Base-by-base conservation (phyloP, 2,113 vertebrate species). In the Stomatorhinus ivindoensis region DNA sequence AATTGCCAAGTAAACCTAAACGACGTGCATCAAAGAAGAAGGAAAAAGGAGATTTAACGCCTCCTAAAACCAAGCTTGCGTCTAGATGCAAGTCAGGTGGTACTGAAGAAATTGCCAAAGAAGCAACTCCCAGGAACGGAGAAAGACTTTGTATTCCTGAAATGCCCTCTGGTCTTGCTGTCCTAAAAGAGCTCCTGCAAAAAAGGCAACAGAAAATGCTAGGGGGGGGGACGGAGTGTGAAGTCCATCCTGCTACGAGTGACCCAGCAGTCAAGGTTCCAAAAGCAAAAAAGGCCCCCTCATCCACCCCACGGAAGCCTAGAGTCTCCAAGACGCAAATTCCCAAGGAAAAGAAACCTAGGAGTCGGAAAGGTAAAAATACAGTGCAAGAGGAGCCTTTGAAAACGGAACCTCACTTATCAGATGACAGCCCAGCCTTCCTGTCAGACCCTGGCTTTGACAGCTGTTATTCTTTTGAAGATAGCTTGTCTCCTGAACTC, bases 381-480 rank as follows among this genome's bases (percentile, higher is more conserved):
- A 90, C 94, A 82, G 96, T 96, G 93, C 94, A 95, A 17, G 92
- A 95, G 1, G 90, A 93, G 4, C 90, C 93, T n/a, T 90, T 93
- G 91, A 95, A 94, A 24, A 44, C 94, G 42, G 96, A 97, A 89
- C 94, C 92, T 87, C 93, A 92, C 35, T 3, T 95, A 42, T 97
- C 97, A 55, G 96, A 96, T 92, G 96, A 96, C 55, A 97, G 95
- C 91, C 96, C 96, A 4, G 21, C 94, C 44, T 96, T 98, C 92
- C 95, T 96, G 92, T 97, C 97, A 90, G 97, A 98, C 91, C 97
- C 97, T 86, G 97, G 97, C 88, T 95, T 98, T 94, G 97, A 98
- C 94, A 97, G 97, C 91, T 98, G 97, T 94, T 98, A 97, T 50
- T 98, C 97, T 0, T 96, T 99, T 91, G 98, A 99, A 93, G 97